A percentile compares a stretch with the other conserved stretches of the same genome.
phyloP scores from a whole-genome alignment of 2,113 vertebrate species.

The Tautogolabrus adspersus region DNA sequence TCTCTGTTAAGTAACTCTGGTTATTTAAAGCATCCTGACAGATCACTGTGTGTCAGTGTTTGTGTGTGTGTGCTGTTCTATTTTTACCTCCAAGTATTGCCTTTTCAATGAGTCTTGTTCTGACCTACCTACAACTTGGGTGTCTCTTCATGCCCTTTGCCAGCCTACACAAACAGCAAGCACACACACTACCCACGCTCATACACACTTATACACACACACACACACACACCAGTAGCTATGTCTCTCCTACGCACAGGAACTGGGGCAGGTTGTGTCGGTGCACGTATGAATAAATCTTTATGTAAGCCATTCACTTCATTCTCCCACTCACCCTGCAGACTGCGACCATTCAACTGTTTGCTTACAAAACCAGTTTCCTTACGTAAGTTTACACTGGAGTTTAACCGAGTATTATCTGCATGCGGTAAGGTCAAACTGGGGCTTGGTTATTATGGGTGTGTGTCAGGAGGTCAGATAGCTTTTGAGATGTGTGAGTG shows the following conservation, averaged over 20 bases:
- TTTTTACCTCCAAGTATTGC: constrained; percentile 39
- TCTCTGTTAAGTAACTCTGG: constrained; percentile 51
- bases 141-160: constrained; percentile 63
- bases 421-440: constrained; percentile 9
- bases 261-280: constrained; percentile 64
- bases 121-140: constrained; percentile 53
- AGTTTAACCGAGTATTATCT: neutral
- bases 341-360: constrained; percentile 51
- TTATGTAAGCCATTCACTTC: constrained; percentile 74
- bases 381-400: constrained; percentile 23
- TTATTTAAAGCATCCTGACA: constrained; percentile 50
- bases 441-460: neutral
- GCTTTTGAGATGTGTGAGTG: neutral
- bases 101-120: constrained; percentile 30
- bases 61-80: constrained; percentile 27
- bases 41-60: constrained; percentile 16
- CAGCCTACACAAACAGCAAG: constrained; percentile 12
- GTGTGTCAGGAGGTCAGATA: constrained; percentile 37
- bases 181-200: constrained; percentile 34
- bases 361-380: constrained; percentile 44
- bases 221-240: constrained; percentile 45
- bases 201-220: constrained; percentile 25
- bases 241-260: constrained; percentile 73
- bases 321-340: constrained; percentile 52
- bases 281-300: constrained; percentile 65